Conservation (phyloP, 2,888 invertebrate genomes). For the Eupsilia transversa region DNA sequence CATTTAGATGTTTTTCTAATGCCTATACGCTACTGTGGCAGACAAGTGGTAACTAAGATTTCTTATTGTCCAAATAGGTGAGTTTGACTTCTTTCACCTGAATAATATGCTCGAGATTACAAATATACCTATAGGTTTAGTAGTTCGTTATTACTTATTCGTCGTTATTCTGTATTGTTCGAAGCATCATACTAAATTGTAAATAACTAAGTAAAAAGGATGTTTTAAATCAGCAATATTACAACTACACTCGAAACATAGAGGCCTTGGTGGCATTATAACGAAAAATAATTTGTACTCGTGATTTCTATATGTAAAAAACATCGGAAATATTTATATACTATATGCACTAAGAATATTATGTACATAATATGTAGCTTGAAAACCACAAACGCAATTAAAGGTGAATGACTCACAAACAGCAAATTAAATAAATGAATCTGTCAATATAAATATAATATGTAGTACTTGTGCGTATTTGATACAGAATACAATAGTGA, state of each 20-base stretch:
- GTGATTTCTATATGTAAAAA: slow-evolving; percentile 63
- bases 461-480: slow-evolving; percentile 80
- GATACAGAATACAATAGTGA: slow-evolving; percentile 70
- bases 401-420: slow-evolving; percentile 78
- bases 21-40: slow-evolving; percentile 73
- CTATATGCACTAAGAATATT: slow-evolving; percentile 65
- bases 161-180: slow-evolving; percentile 41
- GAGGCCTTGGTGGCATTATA: slow-evolving; percentile 60
- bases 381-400: slow-evolving; percentile 71
- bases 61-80: slow-evolving; percentile 82
- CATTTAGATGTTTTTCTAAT: slow-evolving; percentile 61
- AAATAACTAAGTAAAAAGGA: slow-evolving; percentile 27
- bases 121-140: slow-evolving; percentile 56
- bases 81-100: slow-evolving; percentile 66
- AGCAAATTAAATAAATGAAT: slow-evolving; percentile 64
- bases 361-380: slow-evolving; percentile 65
- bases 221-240: slow-evolving; percentile 46
- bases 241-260: slow-evolving; percentile 58
- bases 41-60: slow-evolving; percentile 83
- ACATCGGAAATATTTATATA: slow-evolving; percentile 65
- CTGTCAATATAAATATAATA: slow-evolving; percentile 67
- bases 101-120: slow-evolving; percentile 61
- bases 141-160: slow-evolving; percentile 32
- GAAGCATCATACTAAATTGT: slow-evolving; percentile 43
- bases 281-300: slow-evolving; percentile 66